Evolutionary conservation across 2,888 invertebrate genomes (phyloP).

Genomic region (Acrobasis repandana): DNA sequence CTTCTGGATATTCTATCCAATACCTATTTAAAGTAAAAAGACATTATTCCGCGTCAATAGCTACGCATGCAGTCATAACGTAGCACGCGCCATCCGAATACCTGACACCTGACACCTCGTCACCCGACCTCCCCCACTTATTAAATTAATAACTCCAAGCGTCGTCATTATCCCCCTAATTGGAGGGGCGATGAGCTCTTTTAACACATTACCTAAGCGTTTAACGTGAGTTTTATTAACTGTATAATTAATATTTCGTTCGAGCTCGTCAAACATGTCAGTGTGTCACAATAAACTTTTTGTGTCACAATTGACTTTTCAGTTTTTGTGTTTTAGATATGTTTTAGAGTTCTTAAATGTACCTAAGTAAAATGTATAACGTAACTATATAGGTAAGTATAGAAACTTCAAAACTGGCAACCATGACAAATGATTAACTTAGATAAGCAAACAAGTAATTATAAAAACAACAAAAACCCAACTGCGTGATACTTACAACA

Average conservation of each 20-base stretch:
- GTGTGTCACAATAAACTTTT: too few species aligned
- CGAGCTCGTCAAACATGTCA: constrained; percentile 30
- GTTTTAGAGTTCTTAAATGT: too few species aligned
- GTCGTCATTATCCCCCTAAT: constrained; percentile 78
- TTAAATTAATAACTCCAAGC: constrained; percentile 82
- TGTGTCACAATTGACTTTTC: too few species aligned
- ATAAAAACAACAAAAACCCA: too few species aligned
- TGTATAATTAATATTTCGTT: constrained; percentile 69
- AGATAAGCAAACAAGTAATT: too few species aligned
- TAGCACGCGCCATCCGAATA: constrained; percentile 37
- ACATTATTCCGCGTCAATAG: neutral
- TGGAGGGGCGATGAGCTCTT: constrained; percentile 78
- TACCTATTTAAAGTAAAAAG: neutral
- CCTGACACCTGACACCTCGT: constrained; percentile 53
- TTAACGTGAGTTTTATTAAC: constrained; percentile 76
- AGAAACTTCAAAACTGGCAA: too few species aligned
- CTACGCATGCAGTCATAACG: constrained; percentile 25
- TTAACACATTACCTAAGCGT: constrained; percentile 75
- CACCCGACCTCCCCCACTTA: constrained; percentile 71
- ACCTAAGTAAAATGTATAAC: too few species aligned
- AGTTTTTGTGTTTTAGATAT: too few species aligned
- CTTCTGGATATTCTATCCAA: too few species aligned
- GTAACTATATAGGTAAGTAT: too few species aligned
- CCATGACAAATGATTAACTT: too few species aligned
- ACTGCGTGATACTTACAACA: too few species aligned